A percentile compares a stretch with the other conserved stretches of the same genome.
These are phyloP conservation scores for Musca vetustissima DNA, from an alignment of 1,140 invertebrate genomes.

Conservation along the genomic window DNA sequence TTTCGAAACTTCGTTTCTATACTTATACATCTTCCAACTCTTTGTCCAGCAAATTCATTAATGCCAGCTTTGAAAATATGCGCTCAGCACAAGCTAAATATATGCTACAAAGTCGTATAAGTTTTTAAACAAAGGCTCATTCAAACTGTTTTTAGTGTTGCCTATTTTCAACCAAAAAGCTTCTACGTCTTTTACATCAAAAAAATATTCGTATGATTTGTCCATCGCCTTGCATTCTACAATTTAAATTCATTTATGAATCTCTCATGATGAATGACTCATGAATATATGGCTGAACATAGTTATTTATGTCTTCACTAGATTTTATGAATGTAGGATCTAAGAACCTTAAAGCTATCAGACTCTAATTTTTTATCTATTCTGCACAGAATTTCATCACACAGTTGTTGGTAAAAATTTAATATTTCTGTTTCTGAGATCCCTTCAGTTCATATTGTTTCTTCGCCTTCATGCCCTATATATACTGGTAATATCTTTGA, in stretches of 20 bases:
- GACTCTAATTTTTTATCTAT: neutral
- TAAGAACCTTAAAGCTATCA: neutral
- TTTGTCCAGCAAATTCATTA: too few species aligned
- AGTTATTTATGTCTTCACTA: neutral
- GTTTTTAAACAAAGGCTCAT: neutral
- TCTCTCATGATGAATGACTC: neutral
- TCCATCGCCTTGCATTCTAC: too few species aligned
- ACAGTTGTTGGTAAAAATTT: neutral
- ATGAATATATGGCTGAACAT: neutral
- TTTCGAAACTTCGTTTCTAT: too few species aligned
- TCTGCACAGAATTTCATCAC: neutral
- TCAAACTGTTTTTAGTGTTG: neutral
- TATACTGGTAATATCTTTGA: neutral
- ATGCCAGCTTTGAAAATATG: too few species aligned
- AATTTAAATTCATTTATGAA: neutral
- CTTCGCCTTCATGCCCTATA: neutral
- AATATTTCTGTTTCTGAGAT: neutral
- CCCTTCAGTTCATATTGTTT: neutral
- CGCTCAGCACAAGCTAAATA: too few species aligned
- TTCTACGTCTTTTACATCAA: too few species aligned
- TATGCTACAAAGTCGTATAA: constrained; percentile 1
- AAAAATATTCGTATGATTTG: too few species aligned
- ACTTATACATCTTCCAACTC: too few species aligned
- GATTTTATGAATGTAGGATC: neutral
- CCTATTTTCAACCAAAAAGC: too few species aligned